Evolutionary conservation across 2,797 vertebrate genomes (phyloP).

Genomic region (Alosa sapidissima): DNA sequence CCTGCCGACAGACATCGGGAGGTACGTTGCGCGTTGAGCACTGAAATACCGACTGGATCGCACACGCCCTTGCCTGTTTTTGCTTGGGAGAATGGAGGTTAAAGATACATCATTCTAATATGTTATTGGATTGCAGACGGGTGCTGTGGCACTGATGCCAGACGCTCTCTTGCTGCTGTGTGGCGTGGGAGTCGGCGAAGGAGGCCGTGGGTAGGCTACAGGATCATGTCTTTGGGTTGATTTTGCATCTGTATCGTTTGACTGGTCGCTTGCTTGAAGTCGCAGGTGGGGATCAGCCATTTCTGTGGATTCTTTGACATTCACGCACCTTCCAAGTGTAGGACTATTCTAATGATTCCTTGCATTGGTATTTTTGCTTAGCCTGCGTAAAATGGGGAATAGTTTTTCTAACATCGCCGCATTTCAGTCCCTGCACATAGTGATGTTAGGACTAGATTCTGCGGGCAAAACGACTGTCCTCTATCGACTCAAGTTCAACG

Average conservation of each 20-base stretch:
- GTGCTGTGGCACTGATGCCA: not conserved
- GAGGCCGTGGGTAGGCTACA: not conserved
- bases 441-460: constrained; percentile 87
- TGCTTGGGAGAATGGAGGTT: not conserved
- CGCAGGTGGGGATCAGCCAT: constrained; percentile 6
- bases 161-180: not conserved
- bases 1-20: not conserved
- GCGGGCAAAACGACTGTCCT: constrained; percentile 87
- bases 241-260: constrained; percentile 16
- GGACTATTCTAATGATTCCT: not conserved
- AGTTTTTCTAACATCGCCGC: constrained; percentile 84
- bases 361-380: not conserved
- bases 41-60: not conserved
- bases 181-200: not conserved
- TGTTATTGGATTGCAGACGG: not conserved
- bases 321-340: not conserved
- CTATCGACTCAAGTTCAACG: constrained; percentile 86
- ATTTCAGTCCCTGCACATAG: constrained; percentile 87
- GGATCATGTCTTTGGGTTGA: not conserved
- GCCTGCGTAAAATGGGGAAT: constrained; percentile 74
- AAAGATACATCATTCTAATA: not conserved
- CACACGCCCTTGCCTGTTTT: constrained; percentile 9
- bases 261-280: not conserved
- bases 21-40: not conserved
- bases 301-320: not conserved